Conservation (phyloP, 2,113 vertebrate species). For the Synodontis membranacea region DNA sequence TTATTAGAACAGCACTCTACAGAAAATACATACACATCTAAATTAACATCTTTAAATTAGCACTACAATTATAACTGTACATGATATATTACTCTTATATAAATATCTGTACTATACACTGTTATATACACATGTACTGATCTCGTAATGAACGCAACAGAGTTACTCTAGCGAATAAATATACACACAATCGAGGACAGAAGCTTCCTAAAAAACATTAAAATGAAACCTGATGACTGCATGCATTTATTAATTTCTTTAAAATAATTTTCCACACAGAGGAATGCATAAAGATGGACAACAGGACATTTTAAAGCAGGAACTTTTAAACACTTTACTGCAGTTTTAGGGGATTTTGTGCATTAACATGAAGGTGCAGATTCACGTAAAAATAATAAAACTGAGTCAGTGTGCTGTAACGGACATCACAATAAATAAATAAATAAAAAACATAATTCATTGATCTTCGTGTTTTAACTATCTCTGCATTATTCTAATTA, state of each 20-base stretch:
- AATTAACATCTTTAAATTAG: background rate
- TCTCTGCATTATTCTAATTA: background rate
- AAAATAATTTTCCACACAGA: background rate
- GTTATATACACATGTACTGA: background rate
- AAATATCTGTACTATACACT: background rate
- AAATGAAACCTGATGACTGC: background rate
- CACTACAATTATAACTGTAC: slow-evolving; percentile 3
- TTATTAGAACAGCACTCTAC: background rate
- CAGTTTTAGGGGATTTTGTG: background rate
- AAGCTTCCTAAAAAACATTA: background rate
- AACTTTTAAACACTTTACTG: background rate
- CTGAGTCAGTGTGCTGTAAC: background rate
- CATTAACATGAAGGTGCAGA: background rate
- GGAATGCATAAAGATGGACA: background rate
- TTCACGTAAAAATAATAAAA: background rate
- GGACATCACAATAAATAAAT: background rate
- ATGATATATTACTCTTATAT: background rate
- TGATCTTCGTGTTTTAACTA: too few species aligned
- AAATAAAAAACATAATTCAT: too few species aligned
- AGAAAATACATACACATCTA: background rate
- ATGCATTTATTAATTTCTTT: background rate
- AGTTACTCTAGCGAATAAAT: background rate
- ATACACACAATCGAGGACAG: background rate
- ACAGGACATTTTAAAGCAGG: background rate
- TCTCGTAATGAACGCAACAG: background rate